A percentile compares a stretch with the other conserved stretches of the same genome.
Conservation (phyloP, 2,113 vertebrate species). For the Polyodon spathula region DNA sequence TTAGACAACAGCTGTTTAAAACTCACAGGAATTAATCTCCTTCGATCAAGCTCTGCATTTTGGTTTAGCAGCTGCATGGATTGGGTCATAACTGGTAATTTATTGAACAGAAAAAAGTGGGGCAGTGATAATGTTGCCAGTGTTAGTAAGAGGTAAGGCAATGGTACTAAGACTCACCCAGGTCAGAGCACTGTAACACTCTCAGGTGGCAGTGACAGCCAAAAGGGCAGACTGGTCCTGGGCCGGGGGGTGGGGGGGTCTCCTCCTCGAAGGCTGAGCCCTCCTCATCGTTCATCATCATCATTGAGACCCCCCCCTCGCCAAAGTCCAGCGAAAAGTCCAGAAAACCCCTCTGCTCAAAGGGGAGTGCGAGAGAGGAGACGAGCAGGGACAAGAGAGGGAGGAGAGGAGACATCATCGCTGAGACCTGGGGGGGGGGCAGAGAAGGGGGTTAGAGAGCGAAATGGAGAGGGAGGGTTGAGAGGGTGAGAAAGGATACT, state of each 20-base stretch:
- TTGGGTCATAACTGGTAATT: too few relatives aligned
- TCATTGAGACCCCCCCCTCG: slow-evolving; percentile 44
- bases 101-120: too few relatives aligned
- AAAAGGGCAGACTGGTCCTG: slow-evolving; percentile 63
- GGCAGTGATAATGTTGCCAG: too few relatives aligned
- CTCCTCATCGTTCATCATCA: slow-evolving; percentile 63
- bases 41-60: too few relatives aligned
- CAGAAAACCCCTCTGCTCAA: slow-evolving; percentile 81
- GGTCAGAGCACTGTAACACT: slow-evolving; percentile 81
- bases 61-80: too few relatives aligned
- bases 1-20: too few relatives aligned
- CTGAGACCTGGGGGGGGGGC: too few relatives aligned
- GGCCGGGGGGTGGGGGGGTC: slow-evolving; percentile 29
- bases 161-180: slow-evolving; percentile 64
- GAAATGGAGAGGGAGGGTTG: too few relatives aligned
- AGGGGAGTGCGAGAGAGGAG: slow-evolving; percentile 59
- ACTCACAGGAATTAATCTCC: too few relatives aligned
- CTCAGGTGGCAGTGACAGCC: slow-evolving; percentile 76
- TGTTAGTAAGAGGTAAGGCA: too few relatives aligned
- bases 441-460: too few relatives aligned
- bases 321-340: slow-evolving; percentile 71
- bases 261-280: slow-evolving; percentile 50
- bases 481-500: too few relatives aligned
- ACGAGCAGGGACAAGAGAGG: slow-evolving; percentile 57
- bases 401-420: slow-evolving; percentile 41